Percentiles rank a stretch among this genome's conserved stretches.
These are phyloP conservation scores for Chondrosia reniformis DNA, from an alignment of 37 sponge, comb jelly and placozoan species.

Conservation along the genomic window DNA sequence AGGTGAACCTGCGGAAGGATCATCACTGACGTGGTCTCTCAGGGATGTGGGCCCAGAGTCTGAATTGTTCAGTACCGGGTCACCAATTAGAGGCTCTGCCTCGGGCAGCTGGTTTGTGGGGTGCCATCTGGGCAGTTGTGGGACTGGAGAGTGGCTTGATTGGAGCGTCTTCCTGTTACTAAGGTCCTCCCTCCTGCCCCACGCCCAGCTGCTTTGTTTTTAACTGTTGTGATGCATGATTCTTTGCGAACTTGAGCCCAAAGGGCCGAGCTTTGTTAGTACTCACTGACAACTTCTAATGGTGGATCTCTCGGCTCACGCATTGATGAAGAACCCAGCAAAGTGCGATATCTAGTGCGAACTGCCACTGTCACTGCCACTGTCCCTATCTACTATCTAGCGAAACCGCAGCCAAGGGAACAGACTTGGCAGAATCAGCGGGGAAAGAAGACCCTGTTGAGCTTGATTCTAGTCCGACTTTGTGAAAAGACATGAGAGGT, in stretches of 20 bases:
- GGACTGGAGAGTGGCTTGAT: conserved; percentile 12
- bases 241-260: not conserved
- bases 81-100: not conserved
- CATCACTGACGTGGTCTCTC: conserved; percentile 31
- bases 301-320: conserved; percentile 88
- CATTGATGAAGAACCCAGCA: conserved; percentile 83
- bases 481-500: too few relatives aligned
- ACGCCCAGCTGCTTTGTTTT: conserved; percentile 17
- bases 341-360: conserved; percentile 87
- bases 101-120: not conserved
- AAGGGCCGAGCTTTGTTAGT: not conserved
- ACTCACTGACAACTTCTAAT: conserved; percentile 60
- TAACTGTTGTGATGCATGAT: not conserved
- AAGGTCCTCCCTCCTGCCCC: conserved; percentile 32
- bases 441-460: too few relatives aligned
- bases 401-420: too few relatives aligned
- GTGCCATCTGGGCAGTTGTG: conserved; percentile 30
- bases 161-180: too few relatives aligned
- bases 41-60: not conserved
- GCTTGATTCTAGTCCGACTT: too few relatives aligned
- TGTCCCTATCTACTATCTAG: too few relatives aligned
- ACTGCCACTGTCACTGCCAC: too few relatives aligned
- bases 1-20: conserved; percentile 82
- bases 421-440: too few relatives aligned
- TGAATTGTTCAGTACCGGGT: not conserved